Conservation (phyloP, 2,797 vertebrate genomes). For the Bucorvus abyssinicus region DNA sequence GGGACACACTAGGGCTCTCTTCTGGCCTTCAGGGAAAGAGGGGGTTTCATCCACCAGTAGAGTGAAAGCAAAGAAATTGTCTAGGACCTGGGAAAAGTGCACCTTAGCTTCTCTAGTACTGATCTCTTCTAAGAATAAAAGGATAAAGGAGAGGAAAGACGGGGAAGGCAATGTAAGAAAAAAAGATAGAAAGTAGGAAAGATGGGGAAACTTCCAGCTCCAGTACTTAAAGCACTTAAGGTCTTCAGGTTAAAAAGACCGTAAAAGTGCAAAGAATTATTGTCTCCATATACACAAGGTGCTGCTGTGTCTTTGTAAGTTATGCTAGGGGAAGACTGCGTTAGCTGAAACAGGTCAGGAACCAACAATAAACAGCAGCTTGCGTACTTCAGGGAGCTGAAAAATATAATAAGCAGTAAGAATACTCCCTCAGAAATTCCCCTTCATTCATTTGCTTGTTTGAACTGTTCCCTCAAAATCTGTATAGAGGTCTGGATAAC, state of each 20-base stretch:
- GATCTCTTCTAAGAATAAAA: neutral
- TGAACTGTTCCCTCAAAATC: neutral
- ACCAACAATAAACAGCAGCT: neutral
- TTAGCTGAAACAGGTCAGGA: neutral
- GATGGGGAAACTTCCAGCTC: neutral
- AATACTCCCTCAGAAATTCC: neutral
- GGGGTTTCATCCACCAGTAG: neutral
- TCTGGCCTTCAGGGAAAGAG: neutral
- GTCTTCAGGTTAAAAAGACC: neutral
- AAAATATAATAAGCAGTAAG: neutral
- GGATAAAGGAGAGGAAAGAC: neutral
- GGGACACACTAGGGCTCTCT: neutral
- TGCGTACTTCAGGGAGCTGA: neutral
- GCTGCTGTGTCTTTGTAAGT: neutral
- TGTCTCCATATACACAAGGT: neutral
- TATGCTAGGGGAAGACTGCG: neutral
- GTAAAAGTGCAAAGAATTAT: neutral
- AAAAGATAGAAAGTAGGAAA: neutral
- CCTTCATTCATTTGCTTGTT: neutral
- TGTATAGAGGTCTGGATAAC: neutral
- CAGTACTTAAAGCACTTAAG: neutral
- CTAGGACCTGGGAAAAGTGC: neutral
- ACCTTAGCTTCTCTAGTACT: neutral
- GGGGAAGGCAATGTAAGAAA: neutral
- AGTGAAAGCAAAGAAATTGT: neutral